Conservation (phyloP, 1,140 invertebrate species). For the Maconellicoccus hirsutus region DNA sequence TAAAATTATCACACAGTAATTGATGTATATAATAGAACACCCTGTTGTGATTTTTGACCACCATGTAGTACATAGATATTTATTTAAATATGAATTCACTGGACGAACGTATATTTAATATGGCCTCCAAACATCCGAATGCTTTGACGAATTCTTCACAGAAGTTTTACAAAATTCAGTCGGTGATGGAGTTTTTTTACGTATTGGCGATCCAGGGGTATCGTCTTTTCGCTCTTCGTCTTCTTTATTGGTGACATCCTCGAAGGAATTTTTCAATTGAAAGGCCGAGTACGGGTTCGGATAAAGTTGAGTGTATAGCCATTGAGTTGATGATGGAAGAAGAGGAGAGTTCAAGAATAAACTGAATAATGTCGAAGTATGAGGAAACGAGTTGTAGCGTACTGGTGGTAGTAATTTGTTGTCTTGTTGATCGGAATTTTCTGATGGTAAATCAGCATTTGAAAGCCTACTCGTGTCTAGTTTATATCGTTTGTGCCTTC, state of each 20-base stretch:
- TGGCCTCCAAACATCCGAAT: constrained; percentile 30
- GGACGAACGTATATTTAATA: constrained; percentile 25
- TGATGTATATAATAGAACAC: too few relatives aligned
- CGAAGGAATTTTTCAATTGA: constrained; percentile 25
- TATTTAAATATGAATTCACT: too few relatives aligned
- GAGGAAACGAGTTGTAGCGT: constrained; percentile 34
- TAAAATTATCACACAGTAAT: too few relatives aligned
- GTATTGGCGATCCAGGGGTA: neutral
- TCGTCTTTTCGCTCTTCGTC: neutral
- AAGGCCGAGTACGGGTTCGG: constrained; percentile 29
- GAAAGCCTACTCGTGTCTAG: neutral
- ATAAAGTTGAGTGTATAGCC: constrained; percentile 59
- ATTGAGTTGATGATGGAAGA: constrained; percentile 55
- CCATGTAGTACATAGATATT: too few relatives aligned
- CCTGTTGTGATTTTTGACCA: too few relatives aligned
- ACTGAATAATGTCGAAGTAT: constrained; percentile 34
- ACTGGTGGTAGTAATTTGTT: neutral
- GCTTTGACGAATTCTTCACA: constrained; percentile 21
- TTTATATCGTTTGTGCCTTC: neutral
- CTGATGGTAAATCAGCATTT: neutral
- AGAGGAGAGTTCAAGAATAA: constrained; percentile 56
- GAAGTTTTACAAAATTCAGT: neutral
- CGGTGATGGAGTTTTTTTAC: constrained; percentile 6
- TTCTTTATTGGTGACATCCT: constrained; percentile 27
- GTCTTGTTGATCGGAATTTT: neutral